A percentile compares a stretch with the other conserved stretches of the same genome.
Conservation (phyloP, 2,888 invertebrate species). For the Dynastes tityus region DNA sequence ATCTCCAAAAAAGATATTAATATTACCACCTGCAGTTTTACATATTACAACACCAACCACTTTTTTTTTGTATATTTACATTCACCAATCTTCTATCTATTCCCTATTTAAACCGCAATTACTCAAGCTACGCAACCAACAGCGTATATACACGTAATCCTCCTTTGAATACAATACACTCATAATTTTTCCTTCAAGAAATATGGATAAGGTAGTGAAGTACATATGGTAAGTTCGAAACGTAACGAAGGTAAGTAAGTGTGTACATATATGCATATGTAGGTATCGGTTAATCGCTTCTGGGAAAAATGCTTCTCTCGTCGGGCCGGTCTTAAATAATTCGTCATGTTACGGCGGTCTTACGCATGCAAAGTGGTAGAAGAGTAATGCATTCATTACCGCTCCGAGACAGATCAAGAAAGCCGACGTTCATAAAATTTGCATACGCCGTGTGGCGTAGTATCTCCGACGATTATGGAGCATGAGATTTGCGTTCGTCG, state of each 20-base stretch:
- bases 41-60: too few species aligned
- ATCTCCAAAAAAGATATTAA: too few species aligned
- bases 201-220: background rate
- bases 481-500: slow-evolving; percentile 15
- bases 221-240: slow-evolving; percentile 37
- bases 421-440: slow-evolving; percentile 57
- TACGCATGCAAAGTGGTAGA: slow-evolving; percentile 55
- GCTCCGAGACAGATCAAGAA: slow-evolving; percentile 55
- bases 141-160: background rate
- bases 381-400: slow-evolving; percentile 55
- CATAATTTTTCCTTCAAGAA: slow-evolving; percentile 45
- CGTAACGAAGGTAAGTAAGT: slow-evolving; percentile 35
- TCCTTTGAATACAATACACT: slow-evolving; percentile 51
- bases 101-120: too few species aligned
- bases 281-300: slow-evolving; percentile 47
- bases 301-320: slow-evolving; percentile 45
- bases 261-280: slow-evolving; percentile 20
- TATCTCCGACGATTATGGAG: background rate
- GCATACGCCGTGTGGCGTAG: slow-evolving; percentile 50
- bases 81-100: too few species aligned
- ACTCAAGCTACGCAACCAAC: too few species aligned
- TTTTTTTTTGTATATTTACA: too few species aligned
- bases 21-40: too few species aligned
- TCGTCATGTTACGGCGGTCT: slow-evolving; percentile 49
- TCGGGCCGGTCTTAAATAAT: slow-evolving; percentile 46